Evolutionary conservation across 2,888 invertebrate species (phyloP), one percentile per base, ranked within the genome.

Genomic region (Sicus ferrugineus): DNA sequence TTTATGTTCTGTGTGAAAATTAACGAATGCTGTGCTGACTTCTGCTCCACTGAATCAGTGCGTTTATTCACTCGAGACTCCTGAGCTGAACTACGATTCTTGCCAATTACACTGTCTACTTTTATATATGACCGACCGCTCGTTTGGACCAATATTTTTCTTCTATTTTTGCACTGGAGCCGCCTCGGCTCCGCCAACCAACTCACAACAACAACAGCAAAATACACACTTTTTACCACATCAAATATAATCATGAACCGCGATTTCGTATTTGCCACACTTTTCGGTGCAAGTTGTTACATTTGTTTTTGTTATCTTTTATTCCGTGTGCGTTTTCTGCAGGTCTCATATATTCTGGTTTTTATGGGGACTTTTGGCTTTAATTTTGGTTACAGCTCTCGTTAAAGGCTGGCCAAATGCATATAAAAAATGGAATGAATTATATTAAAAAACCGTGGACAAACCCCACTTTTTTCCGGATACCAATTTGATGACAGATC

Each of bases 41-140:
- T 63, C 58, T 67, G 61, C 68, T 66, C 31, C 48, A 61, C 61
- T 54, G 23, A 28, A 6, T 61, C 5, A 30, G 65, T 76, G 74
- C 77, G n/a, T n/a, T n/a, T 74, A 75, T 77, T 76, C 79, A 76
- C 77, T 79, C 78, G 77, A 73, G 75, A 77, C 81, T 82, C 78
- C 81, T 82, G 79, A 77, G 78, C 76, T 83, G 79, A 80, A 84
- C 84, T 84, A 82, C 80, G 80, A 78, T 78, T 79, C 77, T 80
- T 75, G 75, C 76, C 78, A 78, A 76, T 78, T 75, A 76, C 63
- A 73, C 73, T 77, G 75, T 75, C 78, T 79, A 77, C 83, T 83
- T 84, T 81, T 84, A 84, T 84, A 66, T 67, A 70, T 71, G 68
- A 62, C 68, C 70, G 68, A 67, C 59, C 65, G 66, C 19, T 56